A percentile compares a stretch with the other conserved stretches of the same genome.
These are phyloP conservation scores for Rhaphigaster nebulosa DNA, from an alignment of 2,888 invertebrate species.

Conservation along the genomic window DNA sequence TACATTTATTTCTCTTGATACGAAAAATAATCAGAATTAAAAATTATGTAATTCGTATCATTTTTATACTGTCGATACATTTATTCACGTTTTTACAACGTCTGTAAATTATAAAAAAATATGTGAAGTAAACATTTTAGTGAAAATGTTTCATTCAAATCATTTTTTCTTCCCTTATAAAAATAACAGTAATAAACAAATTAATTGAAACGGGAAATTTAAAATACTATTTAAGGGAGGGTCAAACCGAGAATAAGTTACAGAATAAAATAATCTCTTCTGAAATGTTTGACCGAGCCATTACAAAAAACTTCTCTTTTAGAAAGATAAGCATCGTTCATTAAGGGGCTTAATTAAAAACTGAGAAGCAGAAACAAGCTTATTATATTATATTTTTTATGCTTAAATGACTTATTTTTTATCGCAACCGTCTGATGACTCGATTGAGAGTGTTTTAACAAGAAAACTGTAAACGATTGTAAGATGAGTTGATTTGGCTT, in stretches of 20 bases:
- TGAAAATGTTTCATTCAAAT: too few relatives aligned
- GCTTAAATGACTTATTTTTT: background rate
- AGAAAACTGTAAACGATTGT: too few relatives aligned
- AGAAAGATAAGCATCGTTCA: background rate
- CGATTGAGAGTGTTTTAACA: background rate
- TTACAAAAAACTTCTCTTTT: background rate
- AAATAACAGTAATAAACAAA: too few relatives aligned
- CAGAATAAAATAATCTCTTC: background rate
- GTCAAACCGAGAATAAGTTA: background rate
- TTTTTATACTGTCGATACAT: too few relatives aligned
- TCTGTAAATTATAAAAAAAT: too few relatives aligned
- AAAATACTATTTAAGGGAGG: background rate
- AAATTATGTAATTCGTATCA: too few relatives aligned
- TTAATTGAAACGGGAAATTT: background rate
- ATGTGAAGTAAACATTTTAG: too few relatives aligned
- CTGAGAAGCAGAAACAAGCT: background rate
- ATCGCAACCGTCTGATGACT: background rate
- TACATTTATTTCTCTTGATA: too few relatives aligned
- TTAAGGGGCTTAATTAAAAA: constrained; percentile 2
- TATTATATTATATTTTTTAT: background rate
- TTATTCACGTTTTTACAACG: too few relatives aligned
- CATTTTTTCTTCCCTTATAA: too few relatives aligned
- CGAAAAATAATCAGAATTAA: too few relatives aligned
- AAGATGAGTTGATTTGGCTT: too few relatives aligned
- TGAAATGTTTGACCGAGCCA: background rate